These are phyloP conservation scores for Eucera pruinosa DNA, from an alignment of 2,888 invertebrate species.

Conservation along the genomic window DNA sequence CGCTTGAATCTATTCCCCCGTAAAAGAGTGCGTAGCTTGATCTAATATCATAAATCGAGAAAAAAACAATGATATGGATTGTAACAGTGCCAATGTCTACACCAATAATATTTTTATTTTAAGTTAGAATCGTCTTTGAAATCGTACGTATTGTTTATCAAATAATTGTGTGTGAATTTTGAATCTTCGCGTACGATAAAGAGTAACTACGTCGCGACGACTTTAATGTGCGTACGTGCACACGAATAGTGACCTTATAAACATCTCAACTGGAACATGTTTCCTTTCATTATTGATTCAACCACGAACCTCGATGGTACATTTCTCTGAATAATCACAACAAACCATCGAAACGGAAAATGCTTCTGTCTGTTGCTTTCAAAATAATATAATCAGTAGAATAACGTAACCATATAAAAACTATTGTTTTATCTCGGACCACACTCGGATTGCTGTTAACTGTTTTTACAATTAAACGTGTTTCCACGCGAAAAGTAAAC, in stretches of 20 bases:
- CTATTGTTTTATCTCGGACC: background rate
- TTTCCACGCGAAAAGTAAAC: background rate
- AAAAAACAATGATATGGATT: constrained; percentile 6
- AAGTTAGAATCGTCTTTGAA: background rate
- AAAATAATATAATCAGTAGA: background rate
- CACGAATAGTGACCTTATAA: background rate
- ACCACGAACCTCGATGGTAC: background rate
- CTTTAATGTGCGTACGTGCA: background rate
- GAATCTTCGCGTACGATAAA: background rate
- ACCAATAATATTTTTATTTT: constrained; percentile 7
- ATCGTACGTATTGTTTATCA: background rate
- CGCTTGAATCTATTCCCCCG: background rate
- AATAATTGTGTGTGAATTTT: background rate
- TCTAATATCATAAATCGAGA: background rate
- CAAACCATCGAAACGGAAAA: background rate
- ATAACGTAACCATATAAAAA: background rate
- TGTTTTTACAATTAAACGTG: background rate
- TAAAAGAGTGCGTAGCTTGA: background rate
- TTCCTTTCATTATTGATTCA: background rate
- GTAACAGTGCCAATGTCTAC: constrained; percentile 1
- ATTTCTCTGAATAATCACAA: background rate
- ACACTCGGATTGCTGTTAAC: constrained; percentile 3
- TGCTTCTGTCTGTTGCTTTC: background rate
- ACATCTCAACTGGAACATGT: background rate
- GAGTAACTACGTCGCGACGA: background rate